These are phyloP conservation scores for Callyntrura guangdongensis DNA, from an alignment of 2,888 invertebrate genomes.

Conservation along the genomic window DNA sequence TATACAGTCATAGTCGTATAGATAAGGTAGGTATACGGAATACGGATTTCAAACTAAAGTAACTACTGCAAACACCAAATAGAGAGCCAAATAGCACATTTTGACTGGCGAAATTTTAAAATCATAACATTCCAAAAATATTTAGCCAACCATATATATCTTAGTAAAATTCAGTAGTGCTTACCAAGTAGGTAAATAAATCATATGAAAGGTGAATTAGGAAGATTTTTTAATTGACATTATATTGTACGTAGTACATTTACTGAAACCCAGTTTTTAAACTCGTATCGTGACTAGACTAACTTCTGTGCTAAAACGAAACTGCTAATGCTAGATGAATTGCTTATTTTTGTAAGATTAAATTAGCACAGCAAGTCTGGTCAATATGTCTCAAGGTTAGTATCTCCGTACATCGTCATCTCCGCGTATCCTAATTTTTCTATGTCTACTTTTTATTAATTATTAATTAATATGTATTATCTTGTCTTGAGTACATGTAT, in stretches of 20 bases:
- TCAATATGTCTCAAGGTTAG: slow-evolving; percentile 12
- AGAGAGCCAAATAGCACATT: neutral
- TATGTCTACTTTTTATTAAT: neutral
- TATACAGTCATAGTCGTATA: neutral
- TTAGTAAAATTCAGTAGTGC: no score
- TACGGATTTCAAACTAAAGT: neutral
- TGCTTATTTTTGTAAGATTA: neutral
- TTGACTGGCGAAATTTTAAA: neutral
- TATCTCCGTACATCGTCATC: neutral
- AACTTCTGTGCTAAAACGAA: no score
- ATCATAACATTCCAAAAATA: no score
- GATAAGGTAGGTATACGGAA: no score
- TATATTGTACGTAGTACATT: no score
- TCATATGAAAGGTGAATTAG: no score
- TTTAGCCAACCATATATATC: no score
- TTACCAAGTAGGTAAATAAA: no score
- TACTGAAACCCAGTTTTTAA: no score
- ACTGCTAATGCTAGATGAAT: no score
- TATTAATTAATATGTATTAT: neutral
- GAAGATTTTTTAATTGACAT: no score
- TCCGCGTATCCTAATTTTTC: neutral
- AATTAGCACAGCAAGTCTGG: slow-evolving; percentile 22
- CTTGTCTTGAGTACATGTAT: neutral
- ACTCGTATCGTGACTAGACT: no score
- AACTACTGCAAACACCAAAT: neutral